phyloP scores from a whole-genome alignment of 2,888 invertebrate genomes.

The Biston stratarius region DNA sequence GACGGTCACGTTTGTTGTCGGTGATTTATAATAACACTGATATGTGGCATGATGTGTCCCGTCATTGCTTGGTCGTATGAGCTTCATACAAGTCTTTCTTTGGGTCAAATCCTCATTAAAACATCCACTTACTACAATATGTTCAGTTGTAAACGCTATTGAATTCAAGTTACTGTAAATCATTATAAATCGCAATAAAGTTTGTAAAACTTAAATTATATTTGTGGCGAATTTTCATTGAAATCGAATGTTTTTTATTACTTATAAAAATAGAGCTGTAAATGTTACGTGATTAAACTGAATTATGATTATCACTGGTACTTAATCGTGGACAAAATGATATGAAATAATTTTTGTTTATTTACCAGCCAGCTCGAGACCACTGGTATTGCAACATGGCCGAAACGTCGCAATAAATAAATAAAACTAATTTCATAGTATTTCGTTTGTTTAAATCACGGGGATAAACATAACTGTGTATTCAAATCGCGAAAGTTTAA shows the following conservation, averaged over 20 bases:
- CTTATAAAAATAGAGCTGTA: slow-evolving; percentile 43
- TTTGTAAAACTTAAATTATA: slow-evolving; percentile 33
- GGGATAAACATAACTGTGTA: too few relatives aligned
- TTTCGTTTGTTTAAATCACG: too few relatives aligned
- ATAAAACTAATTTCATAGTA: too few relatives aligned
- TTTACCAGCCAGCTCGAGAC: too few relatives aligned
- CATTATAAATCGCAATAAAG: slow-evolving; percentile 42
- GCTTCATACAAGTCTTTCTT: slow-evolving; percentile 55
- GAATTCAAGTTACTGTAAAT: slow-evolving; percentile 37
- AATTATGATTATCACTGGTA: too few relatives aligned
- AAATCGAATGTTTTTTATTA: slow-evolving; percentile 27
- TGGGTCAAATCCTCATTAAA: slow-evolving; percentile 48
- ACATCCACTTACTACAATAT: slow-evolving; percentile 42
- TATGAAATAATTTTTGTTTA: too few relatives aligned
- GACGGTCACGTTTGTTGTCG: slow-evolving; percentile 55
- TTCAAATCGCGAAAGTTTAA: background rate
- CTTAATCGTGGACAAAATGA: too few relatives aligned
- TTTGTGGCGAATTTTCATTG: slow-evolving; percentile 40
- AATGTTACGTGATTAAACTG: background rate
- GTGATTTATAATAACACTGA: slow-evolving; percentile 72
- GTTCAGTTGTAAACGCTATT: slow-evolving; percentile 25
- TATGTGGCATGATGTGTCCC: slow-evolving; percentile 85
- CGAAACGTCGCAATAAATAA: too few relatives aligned
- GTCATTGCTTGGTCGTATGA: slow-evolving; percentile 76
- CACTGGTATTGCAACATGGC: too few relatives aligned